Evolutionary conservation across 2,113 vertebrate genomes (phyloP).

Genomic region (Gallinago media): DNA sequence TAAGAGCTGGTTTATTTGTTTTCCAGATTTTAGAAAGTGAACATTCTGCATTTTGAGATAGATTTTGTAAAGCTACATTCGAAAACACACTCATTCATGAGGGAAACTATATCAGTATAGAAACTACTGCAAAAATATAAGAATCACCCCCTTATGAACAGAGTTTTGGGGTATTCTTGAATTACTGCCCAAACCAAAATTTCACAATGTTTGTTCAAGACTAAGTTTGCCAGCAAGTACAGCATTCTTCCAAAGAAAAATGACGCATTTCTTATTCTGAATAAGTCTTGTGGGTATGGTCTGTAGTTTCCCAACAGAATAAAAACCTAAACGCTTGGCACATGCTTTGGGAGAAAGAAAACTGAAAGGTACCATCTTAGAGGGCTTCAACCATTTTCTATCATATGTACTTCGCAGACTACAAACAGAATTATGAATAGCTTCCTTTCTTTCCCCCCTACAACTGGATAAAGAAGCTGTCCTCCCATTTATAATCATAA

Average conservation of each 20-base stretch:
- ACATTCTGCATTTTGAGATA: background rate
- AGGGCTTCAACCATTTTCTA: background rate
- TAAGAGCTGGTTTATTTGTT: background rate
- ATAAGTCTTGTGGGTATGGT: background rate
- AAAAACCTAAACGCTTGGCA: background rate
- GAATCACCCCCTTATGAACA: background rate
- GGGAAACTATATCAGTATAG: background rate
- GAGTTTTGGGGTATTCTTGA: background rate
- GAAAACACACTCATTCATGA: background rate
- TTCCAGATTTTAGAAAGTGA: background rate
- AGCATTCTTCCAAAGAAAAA: background rate
- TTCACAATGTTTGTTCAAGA: slow-evolving; percentile 13
- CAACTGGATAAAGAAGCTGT: background rate
- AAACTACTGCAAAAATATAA: background rate
- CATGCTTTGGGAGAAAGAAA: background rate
- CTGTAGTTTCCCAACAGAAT: background rate
- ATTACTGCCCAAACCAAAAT: background rate
- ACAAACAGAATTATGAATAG: background rate
- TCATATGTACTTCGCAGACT: background rate
- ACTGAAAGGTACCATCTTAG: background rate
- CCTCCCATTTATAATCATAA: background rate
- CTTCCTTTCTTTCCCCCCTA: background rate
- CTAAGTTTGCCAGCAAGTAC: background rate
- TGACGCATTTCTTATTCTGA: background rate
- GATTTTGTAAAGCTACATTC: background rate